Evolutionary conservation across 92 coral and sea anemone species (phyloP).

Genomic region (Epizoanthus rinbou): DNA sequence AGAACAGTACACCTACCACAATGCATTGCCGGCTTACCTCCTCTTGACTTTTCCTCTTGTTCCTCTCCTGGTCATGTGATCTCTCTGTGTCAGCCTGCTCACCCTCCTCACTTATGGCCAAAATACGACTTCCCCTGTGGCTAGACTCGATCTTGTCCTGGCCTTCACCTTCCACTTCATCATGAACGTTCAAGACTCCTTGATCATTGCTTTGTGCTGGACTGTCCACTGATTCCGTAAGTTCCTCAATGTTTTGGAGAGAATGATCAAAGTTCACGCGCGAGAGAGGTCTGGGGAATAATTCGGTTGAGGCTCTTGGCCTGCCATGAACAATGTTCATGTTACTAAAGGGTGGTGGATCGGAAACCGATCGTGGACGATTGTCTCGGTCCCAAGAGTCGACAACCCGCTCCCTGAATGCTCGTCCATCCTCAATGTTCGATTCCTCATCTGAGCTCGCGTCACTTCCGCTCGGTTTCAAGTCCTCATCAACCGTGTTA

Average conservation of each 20-base stretch:
- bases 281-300: constrained; percentile 13
- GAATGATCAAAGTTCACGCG: constrained; percentile 23
- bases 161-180: neutral
- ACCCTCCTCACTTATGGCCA: no score
- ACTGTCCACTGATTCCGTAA: constrained; percentile 15
- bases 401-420: neutral
- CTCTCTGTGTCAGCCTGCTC: no score
- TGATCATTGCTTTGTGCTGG: no score
- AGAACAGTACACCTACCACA: no score
- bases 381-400: constrained; percentile 25
- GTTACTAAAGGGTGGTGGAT: constrained; percentile 5
- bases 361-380: neutral
- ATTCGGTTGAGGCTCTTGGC: constrained; percentile 3
- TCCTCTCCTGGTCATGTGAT: no score
- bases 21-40: no score
- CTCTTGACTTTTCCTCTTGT: no score
- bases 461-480: constrained; percentile 5
- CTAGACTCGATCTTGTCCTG: neutral
- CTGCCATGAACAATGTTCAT: neutral
- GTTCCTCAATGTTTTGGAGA: constrained; percentile 8
- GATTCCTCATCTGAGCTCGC: constrained; percentile 18
- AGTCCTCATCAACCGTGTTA: neutral
- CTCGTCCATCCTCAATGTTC: neutral
- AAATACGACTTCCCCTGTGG: no score
- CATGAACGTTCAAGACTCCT: neutral